phyloP scores from a whole-genome alignment of 2,797 vertebrate genomes.

The Pempheris klunzingeri region DNA sequence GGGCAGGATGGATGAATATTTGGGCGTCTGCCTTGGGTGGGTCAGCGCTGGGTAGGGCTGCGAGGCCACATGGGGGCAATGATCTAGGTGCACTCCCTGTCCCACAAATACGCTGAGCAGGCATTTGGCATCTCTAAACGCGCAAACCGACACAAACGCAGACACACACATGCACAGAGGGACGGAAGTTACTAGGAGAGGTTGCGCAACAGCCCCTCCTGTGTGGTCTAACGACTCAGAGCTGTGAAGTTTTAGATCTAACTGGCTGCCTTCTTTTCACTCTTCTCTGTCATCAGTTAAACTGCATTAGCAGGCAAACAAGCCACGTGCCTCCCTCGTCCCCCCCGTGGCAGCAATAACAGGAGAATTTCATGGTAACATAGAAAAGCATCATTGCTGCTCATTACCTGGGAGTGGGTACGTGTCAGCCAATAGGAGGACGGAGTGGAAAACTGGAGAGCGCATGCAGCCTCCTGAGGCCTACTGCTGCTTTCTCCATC shows the following conservation, averaged over 20 bases:
- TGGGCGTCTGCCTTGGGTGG: constrained; percentile 6
- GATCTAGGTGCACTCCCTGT: constrained; percentile 35
- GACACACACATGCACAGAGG: constrained; percentile 27
- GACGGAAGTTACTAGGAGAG: constrained; percentile 57
- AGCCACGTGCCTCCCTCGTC: constrained; percentile 37
- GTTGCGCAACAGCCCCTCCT: constrained; percentile 39
- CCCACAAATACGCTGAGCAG: constrained; percentile 67
- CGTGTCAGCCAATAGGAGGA: constrained; percentile 5
- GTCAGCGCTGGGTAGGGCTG: constrained; percentile 25
- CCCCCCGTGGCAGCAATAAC: constrained; percentile 45
- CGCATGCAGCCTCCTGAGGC: constrained; percentile 13
- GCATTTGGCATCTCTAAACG: constrained; percentile 52
- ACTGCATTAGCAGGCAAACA: constrained; percentile 58
- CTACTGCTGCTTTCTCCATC: constrained; percentile 19
- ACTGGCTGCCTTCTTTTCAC: constrained; percentile 46
- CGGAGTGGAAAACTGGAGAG: constrained; percentile 12
- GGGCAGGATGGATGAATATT: constrained; percentile 26
- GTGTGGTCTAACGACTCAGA: constrained; percentile 47
- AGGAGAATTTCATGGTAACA: constrained; percentile 38
- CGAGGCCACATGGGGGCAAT: constrained; percentile 27
- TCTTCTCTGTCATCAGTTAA: constrained; percentile 53
- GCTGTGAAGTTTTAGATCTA: constrained; percentile 45
- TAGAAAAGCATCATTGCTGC: constrained; percentile 31
- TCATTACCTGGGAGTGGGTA: constrained; percentile 55
- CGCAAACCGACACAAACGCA: constrained; percentile 38